Conservation (phyloP, 2,888 invertebrate genomes). For the Ennomos quercinarius region DNA sequence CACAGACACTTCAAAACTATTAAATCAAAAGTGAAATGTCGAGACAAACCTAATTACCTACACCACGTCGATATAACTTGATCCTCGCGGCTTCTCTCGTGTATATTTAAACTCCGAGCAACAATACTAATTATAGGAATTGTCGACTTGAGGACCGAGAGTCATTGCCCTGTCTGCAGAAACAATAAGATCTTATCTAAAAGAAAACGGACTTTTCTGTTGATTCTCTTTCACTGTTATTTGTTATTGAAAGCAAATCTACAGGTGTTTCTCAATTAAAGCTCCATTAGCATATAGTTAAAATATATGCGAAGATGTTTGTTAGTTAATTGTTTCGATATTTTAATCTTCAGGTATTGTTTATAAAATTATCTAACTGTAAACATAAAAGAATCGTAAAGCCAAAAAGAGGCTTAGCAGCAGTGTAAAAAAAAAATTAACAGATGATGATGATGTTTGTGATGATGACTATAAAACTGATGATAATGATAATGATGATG, state of each 20-base stretch:
- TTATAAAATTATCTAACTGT: no score
- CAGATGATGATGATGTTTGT: no score
- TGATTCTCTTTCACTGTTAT: slow-evolving; percentile 17
- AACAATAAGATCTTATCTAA: slow-evolving; percentile 22
- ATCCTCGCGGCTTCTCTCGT: slow-evolving; percentile 21
- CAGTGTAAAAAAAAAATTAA: no score
- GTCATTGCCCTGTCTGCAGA: slow-evolving; percentile 37
- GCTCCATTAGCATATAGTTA: slow-evolving; percentile 3
- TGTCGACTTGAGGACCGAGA: slow-evolving; percentile 27
- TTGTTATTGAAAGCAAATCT: slow-evolving; percentile 12
- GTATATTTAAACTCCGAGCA: slow-evolving; percentile 18
- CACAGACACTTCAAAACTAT: slow-evolving; percentile 29
- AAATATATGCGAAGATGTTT: neutral
- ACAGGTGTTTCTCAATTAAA: slow-evolving; percentile 17
- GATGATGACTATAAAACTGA: no score
- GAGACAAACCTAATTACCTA: slow-evolving; percentile 43
- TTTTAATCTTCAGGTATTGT: no score
- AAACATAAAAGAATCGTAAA: no score
- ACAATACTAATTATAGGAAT: slow-evolving; percentile 32
- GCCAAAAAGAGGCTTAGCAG: no score
- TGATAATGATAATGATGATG: no score
- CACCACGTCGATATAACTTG: slow-evolving; percentile 29
- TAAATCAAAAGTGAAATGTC: slow-evolving; percentile 33
- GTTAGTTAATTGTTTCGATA: neutral
- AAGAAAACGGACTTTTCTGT: slow-evolving; percentile 13